Evolutionary conservation across 2,888 invertebrate species (phyloP), one percentile per base, ranked within the genome.

Genomic region (Hoplodrina blanda): DNA sequence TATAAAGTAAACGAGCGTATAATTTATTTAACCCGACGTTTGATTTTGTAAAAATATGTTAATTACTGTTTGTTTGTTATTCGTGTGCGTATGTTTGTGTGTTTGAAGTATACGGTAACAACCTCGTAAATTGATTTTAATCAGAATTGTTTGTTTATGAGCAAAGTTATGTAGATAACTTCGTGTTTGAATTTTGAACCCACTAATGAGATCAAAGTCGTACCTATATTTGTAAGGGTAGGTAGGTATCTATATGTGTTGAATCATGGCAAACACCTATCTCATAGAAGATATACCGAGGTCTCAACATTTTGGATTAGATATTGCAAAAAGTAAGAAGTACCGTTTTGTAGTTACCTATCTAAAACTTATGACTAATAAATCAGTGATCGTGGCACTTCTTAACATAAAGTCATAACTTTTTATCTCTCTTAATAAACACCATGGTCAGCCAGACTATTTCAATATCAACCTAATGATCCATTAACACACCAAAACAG

Each of bases 11-110:
- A 85, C 82, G 85, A 78, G 78, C 73, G 78, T 64, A 69, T 79
- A 85, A 85, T 86, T 85, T 79, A 79, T 80, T 83, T 86, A 82
- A 76, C 73, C 69, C 69, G 52, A 70, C 74, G 72, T 86, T 82
- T 80, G 82, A 82, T 85, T 77, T 73, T 56, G 65, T 71, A 72
- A 77, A 85, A 84, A 76, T 85, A 84, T 84, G 84, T 72, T 84
- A 84, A 84, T 84, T 61, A 66, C 52, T 76, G 71, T 83, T 84
- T 79, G 85, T 74, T 68, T 69, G 63, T 62, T 72, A 64, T 74
- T 73, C 63, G 63, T 54, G 41, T 67, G 50, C 61, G 49, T 53
- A 41, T 78, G 80, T 76, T 76, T 62, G 30, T 50, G 17, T 76
- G 76, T 64, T 54, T 59, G 11, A 76, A 50, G 63, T 59, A 60